These are phyloP conservation scores for Dione vanillae DNA, from an alignment of 2,888 invertebrate species.

Conservation along the genomic window DNA sequence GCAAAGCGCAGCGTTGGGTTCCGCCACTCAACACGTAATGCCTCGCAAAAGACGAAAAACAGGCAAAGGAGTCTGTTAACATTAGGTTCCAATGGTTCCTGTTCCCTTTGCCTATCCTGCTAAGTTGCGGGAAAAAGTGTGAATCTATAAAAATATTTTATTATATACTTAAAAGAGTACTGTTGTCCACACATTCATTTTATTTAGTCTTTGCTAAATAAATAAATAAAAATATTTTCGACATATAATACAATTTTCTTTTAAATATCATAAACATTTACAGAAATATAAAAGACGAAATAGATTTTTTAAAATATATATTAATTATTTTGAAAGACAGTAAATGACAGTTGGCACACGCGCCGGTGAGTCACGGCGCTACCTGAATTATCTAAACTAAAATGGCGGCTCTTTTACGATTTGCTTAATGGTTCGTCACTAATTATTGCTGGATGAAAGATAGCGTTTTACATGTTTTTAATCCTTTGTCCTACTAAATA, in stretches of 20 bases:
- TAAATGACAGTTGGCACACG: slow-evolving; percentile 63
- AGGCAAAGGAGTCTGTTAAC: no score
- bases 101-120: no score
- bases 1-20: no score
- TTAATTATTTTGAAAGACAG: slow-evolving; percentile 51
- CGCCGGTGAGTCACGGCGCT: slow-evolving; percentile 63
- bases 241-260: not conserved
- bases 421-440: slow-evolving; percentile 65
- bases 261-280: not conserved
- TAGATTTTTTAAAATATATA: slow-evolving; percentile 8
- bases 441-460: slow-evolving; percentile 52
- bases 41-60: no score
- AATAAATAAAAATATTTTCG: not conserved
- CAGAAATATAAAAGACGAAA: not conserved
- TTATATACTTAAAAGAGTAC: no score
- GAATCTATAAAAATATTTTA: no score
- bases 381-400: slow-evolving; percentile 69
- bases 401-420: slow-evolving; percentile 65
- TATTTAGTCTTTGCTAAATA: not conserved
- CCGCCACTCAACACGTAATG: no score
- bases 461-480: slow-evolving; percentile 26
- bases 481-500: not conserved
- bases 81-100: no score
- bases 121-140: no score
- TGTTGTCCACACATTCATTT: no score